Conservation (phyloP, 2,888 invertebrate species). For the Megalurothrips usitatus region DNA sequence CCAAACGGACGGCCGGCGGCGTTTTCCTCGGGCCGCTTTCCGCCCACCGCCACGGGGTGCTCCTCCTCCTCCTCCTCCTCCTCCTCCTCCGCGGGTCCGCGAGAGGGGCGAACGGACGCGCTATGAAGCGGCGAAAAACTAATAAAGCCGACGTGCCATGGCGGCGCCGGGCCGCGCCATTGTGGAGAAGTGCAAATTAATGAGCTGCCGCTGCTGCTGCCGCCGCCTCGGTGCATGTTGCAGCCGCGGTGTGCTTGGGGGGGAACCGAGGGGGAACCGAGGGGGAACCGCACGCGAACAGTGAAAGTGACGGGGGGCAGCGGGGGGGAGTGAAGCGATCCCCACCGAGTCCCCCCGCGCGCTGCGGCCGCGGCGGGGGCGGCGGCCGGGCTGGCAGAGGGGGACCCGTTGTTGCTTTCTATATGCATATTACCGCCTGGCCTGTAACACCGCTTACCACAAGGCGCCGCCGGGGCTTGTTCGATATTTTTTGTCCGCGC, state of each 20-base stretch:
- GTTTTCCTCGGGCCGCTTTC: too few species aligned
- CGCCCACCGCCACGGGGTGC: too few species aligned
- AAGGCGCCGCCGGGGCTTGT: too few species aligned
- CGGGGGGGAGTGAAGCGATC: neutral
- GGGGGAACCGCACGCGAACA: conserved; percentile 20
- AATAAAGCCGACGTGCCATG: neutral
- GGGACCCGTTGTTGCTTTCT: neutral
- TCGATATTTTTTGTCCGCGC: too few species aligned
- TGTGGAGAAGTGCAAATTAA: conserved; percentile 21
- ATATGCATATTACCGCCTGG: conserved; percentile 13
- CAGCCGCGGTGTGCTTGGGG: neutral
- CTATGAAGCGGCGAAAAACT: conserved; percentile 6
- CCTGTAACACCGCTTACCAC: conserved; percentile 3
- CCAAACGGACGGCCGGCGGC: too few species aligned
- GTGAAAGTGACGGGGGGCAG: conserved; percentile 17
- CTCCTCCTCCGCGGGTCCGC: too few species aligned
- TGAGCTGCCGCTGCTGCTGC: neutral
- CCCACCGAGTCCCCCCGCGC: neutral
- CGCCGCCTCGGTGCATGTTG: conserved; percentile 12
- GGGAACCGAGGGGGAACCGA: neutral
- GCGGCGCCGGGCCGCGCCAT: neutral
- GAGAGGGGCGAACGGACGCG: neutral
- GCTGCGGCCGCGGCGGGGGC: neutral
- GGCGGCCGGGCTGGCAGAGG: neutral
- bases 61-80: too few species aligned